phyloP scores from a whole-genome alignment of 1,140 invertebrate species.

The Drosophila trapezifrons region DNA sequence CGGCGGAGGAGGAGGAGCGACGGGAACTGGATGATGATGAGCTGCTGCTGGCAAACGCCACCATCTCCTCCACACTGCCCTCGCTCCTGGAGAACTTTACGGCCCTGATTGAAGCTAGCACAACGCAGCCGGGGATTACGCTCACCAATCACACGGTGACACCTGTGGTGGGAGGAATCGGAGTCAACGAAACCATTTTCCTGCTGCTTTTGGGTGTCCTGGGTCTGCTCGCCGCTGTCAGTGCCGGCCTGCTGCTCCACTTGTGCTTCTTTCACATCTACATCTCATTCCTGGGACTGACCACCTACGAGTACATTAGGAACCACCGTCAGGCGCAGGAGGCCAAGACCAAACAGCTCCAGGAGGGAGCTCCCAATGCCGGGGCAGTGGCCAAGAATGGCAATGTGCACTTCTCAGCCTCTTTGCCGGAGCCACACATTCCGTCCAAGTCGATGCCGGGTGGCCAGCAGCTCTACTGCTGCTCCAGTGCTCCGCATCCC shows the following conservation, averaged over 20 bases:
- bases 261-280: conserved; percentile 95
- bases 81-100: conserved; percentile 64
- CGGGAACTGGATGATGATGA: conserved; percentile 20
- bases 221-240: conserved; percentile 89
- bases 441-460: conserved; percentile 66
- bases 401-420: conserved; percentile 44
- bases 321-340: conserved; percentile 85
- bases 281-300: conserved; percentile 92
- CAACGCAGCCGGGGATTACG: conserved; percentile 6
- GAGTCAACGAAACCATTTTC: conserved; percentile 86
- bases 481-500: conserved; percentile 71
- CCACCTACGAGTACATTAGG: conserved; percentile 95
- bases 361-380: conserved; percentile 35
- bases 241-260: conserved; percentile 92
- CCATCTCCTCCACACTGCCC: conserved; percentile 60
- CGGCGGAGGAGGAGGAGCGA: background rate
- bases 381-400: conserved; percentile 38
- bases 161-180: conserved; percentile 65
- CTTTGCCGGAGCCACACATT: conserved; percentile 50
- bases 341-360: conserved; percentile 65
- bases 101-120: conserved; percentile 47
- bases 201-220: conserved; percentile 88
- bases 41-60: conserved; percentile 26
- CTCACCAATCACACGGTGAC: conserved; percentile 48
- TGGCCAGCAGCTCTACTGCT: conserved; percentile 72